Percentiles rank a stretch among this genome's conserved stretches.
Evolutionary conservation across 2,113 vertebrate genomes (phyloP).

Genomic region (Actenoides lindsayi): DNA sequence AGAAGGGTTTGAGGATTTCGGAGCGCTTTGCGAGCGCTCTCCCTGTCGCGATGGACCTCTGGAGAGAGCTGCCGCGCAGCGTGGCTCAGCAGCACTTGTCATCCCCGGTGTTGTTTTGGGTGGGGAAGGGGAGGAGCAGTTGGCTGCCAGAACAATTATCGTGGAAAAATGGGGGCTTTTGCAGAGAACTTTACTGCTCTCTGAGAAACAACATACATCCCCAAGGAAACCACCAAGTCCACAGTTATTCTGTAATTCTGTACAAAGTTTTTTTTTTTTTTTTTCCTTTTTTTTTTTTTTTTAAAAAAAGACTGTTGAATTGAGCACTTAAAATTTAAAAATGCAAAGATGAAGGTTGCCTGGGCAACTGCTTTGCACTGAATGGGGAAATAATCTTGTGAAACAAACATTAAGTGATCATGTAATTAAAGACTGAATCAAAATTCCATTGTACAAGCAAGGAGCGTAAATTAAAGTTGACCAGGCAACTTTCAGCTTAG

Average conservation of each 20-base stretch:
- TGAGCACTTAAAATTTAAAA: conserved; percentile 67
- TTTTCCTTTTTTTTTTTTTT: neutral
- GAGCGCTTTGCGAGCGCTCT: neutral
- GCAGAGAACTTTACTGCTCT: neutral
- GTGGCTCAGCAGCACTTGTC: neutral
- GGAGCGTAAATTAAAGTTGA: conserved; percentile 38
- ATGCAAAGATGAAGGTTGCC: conserved; percentile 71
- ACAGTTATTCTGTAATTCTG: neutral
- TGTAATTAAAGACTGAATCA: conserved; percentile 68
- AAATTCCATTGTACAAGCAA: conserved; percentile 50
- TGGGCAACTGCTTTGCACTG: conserved; percentile 67
- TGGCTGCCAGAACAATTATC: neutral
- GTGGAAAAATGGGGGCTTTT: neutral
- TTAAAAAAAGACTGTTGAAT: neutral
- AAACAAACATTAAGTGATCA: conserved; percentile 69
- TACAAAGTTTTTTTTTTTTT: neutral
- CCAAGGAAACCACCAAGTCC: conserved; percentile 5
- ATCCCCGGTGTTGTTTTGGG: neutral
- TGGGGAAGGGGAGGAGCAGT: neutral
- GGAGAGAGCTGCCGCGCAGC: neutral
- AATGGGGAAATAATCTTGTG: conserved; percentile 65
- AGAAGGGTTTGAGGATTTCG: neutral
- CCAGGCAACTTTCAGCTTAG: conserved; percentile 24
- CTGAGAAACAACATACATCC: rapidly evolving
- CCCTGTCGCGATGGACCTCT: rapidly evolving